Percentiles rank a stretch among this genome's conserved stretches.
phyloP scores from a whole-genome alignment of 2,888 invertebrate species.

The Dicranocentrus wangi region DNA sequence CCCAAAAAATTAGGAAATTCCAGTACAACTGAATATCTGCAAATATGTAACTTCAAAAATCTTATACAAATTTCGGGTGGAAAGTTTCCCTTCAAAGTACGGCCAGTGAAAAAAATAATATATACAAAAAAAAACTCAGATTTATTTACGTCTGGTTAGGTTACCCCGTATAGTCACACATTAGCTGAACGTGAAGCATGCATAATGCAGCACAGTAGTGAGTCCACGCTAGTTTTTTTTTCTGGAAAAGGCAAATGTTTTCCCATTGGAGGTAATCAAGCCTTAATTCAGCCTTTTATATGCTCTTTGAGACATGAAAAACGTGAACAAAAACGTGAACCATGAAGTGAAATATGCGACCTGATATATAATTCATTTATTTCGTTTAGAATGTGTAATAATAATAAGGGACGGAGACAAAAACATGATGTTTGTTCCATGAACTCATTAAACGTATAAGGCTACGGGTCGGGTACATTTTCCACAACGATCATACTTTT shows the following conservation, averaged over 20 bases:
- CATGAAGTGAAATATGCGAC: constrained; percentile 46
- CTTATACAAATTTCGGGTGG: no score
- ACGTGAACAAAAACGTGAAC: constrained; percentile 36
- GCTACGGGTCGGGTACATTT: background rate
- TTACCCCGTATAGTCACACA: constrained; percentile 6
- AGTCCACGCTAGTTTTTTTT: background rate
- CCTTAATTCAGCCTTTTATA: constrained; percentile 50
- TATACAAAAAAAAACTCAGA: background rate
- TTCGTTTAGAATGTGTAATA: constrained; percentile 11
- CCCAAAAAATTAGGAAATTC: background rate
- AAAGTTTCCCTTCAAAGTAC: no score
- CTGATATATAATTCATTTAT: constrained; percentile 48
- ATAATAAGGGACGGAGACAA: constrained; percentile 25
- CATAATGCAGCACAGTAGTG: constrained; percentile 21
- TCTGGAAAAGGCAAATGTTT: constrained; percentile 50
- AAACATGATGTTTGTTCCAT: constrained; percentile 14
- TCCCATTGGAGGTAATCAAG: constrained; percentile 60
- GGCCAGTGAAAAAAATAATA: no score
- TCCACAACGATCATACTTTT: background rate
- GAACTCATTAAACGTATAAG: constrained; percentile 9
- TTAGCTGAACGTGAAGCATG: constrained; percentile 27
- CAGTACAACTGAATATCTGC: no score
- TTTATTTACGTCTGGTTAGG: background rate
- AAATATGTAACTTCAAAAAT: no score
- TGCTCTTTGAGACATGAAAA: constrained; percentile 40